phyloP scores from a whole-genome alignment of 2,113 vertebrate genomes.

The Suncus etruscus region DNA sequence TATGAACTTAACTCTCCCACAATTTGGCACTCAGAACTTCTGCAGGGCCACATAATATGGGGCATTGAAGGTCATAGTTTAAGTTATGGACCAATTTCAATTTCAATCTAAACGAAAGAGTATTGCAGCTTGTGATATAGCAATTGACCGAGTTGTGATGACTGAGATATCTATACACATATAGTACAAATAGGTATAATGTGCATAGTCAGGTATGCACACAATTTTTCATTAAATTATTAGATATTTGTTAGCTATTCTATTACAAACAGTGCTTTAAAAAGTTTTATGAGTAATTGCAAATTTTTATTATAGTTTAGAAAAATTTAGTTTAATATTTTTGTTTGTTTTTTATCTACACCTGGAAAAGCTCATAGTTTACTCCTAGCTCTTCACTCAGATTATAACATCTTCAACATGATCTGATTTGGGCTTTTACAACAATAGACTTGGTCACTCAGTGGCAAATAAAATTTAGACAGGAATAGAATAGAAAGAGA shows the following conservation, averaged over 20 bases:
- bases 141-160: neutral
- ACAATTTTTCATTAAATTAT: neutral
- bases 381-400: no score
- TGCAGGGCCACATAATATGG: neutral
- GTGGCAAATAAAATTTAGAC: neutral
- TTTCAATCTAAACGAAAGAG: neutral
- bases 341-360: no score
- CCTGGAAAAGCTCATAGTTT: no score
- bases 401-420: neutral
- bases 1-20: neutral
- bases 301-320: slow-evolving; percentile 38
- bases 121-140: neutral
- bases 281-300: neutral
- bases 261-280: neutral
- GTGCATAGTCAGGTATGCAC: neutral
- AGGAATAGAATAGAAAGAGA: slow-evolving; percentile 3
- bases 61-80: neutral
- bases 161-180: no score
- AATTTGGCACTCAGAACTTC: neutral
- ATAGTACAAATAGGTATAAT: neutral
- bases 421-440: neutral
- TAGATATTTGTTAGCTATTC: neutral
- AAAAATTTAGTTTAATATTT: no score
- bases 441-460: neutral
- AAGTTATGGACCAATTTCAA: neutral